phyloP scores from a whole-genome alignment of 2,888 invertebrate genomes.

The Hermodice carunculata region DNA sequence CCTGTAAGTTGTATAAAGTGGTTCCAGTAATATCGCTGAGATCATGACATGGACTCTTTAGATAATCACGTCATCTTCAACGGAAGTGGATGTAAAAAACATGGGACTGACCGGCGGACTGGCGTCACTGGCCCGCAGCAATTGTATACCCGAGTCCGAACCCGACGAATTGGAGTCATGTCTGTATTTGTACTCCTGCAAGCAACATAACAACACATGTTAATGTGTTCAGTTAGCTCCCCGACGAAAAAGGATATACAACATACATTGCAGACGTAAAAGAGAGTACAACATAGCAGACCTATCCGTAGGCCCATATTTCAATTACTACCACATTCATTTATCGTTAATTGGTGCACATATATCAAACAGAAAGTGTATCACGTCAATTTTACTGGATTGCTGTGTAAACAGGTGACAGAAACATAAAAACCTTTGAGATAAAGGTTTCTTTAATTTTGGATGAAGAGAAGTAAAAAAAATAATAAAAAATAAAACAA shows the following conservation, averaged over 20 bases:
- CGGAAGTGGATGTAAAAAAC: slow-evolving; percentile 23
- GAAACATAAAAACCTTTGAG: too few species aligned
- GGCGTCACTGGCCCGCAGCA: slow-evolving; percentile 32
- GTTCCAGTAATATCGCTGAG: too few species aligned
- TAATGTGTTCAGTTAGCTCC: neutral
- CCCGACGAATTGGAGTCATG: slow-evolving; percentile 56
- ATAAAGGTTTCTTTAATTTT: too few species aligned
- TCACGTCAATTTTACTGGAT: too few species aligned
- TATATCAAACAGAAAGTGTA: too few species aligned
- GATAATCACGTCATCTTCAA: slow-evolving; percentile 27
- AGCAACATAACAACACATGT: slow-evolving; percentile 22
- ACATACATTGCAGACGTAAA: slow-evolving; percentile 1
- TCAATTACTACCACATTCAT: neutral
- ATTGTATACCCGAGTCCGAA: slow-evolving; percentile 60
- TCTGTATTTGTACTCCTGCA: slow-evolving; percentile 48
- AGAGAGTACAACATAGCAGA: neutral
- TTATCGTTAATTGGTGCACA: too few species aligned
- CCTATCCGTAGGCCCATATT: neutral
- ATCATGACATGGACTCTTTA: too few species aligned
- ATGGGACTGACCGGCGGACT: slow-evolving; percentile 41
- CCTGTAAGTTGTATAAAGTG: too few species aligned
- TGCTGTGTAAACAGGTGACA: too few species aligned
- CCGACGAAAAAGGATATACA: neutral
- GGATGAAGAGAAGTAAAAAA: too few species aligned
- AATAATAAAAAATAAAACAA: too few species aligned